Conservation (phyloP, 2,888 invertebrate species). For the Fragum whitleyi region DNA sequence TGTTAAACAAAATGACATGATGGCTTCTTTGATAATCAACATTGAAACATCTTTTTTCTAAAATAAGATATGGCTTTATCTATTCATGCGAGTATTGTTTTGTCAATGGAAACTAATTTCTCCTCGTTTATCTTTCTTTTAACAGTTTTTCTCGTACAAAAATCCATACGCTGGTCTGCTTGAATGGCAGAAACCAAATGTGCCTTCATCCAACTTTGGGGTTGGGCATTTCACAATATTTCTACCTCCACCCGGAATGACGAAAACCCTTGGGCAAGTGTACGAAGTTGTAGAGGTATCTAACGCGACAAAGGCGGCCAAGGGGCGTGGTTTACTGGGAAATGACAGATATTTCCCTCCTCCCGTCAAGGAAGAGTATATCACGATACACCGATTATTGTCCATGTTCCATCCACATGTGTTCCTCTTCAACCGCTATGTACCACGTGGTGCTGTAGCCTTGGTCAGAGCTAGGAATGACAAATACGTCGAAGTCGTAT, state of each 20-base stretch:
- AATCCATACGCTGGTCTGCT: slow-evolving; percentile 76
- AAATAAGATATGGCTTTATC: too few species aligned
- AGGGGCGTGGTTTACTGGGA: slow-evolving; percentile 49
- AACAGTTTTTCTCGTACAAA: slow-evolving; percentile 57
- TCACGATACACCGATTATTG: slow-evolving; percentile 78
- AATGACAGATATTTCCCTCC: slow-evolving; percentile 82
- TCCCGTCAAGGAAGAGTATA: slow-evolving; percentile 61
- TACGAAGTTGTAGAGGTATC: slow-evolving; percentile 29
- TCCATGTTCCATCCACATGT: slow-evolving; percentile 83
- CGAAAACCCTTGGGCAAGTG: slow-evolving; percentile 53
- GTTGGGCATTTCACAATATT: slow-evolving; percentile 76
- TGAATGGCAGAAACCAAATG: slow-evolving; percentile 72
- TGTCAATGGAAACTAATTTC: too few species aligned
- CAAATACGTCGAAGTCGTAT: slow-evolving; percentile 79
- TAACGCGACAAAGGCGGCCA: background rate
- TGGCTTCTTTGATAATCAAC: too few species aligned
- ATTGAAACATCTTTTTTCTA: too few species aligned
- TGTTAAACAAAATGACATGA: too few species aligned
- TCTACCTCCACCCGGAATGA: slow-evolving; percentile 69
- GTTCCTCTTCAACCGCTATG: slow-evolving; percentile 82
- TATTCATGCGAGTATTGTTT: too few species aligned
- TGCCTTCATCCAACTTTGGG: slow-evolving; percentile 74
- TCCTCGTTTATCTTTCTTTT: too few species aligned
- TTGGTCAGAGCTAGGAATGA: slow-evolving; percentile 80
- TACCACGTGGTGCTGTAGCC: slow-evolving; percentile 81